Conservation (phyloP, 2,797 vertebrate species). For the Parotocinclus haroldoi region DNA sequence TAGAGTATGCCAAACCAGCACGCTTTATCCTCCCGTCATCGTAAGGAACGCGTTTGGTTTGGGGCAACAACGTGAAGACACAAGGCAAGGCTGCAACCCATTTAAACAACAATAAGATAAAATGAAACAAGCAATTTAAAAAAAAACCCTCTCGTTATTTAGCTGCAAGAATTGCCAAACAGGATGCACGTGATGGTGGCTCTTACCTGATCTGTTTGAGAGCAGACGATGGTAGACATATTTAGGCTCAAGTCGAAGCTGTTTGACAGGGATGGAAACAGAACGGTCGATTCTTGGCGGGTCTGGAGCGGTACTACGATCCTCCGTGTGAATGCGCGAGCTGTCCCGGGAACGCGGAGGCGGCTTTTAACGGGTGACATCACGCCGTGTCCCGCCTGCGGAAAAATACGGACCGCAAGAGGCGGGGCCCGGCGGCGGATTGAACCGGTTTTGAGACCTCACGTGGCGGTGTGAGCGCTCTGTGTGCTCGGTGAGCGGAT, state of each 20-base stretch:
- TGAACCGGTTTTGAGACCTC: constrained; percentile 18
- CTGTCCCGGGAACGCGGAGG: not conserved
- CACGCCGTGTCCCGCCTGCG: constrained; percentile 41
- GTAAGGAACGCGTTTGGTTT: no score
- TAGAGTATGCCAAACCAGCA: no score
- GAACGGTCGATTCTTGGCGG: constrained; percentile 36
- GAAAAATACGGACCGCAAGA: constrained; percentile 40
- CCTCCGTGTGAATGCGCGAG: not conserved
- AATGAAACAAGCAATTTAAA: no score
- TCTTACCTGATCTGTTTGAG: constrained; percentile 75
- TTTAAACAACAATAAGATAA: no score
- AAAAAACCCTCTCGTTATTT: no score
- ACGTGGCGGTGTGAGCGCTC: not conserved
- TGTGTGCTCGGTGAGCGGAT: not conserved
- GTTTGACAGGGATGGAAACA: constrained; percentile 51
- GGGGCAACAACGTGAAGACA: no score
- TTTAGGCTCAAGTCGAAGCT: constrained; percentile 72
- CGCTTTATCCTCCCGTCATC: no score
- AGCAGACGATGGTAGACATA: constrained; percentile 75
- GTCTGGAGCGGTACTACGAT: not conserved
- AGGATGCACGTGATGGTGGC: no score
- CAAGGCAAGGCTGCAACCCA: no score
- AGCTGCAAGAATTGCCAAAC: no score
- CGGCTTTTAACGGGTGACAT: constrained; percentile 52
- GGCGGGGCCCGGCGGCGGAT: constrained; percentile 1